Percentiles rank a stretch among this genome's conserved stretches.
Evolutionary conservation across 2,113 vertebrate genomes (phyloP).

Genomic region (Limanda limanda): DNA sequence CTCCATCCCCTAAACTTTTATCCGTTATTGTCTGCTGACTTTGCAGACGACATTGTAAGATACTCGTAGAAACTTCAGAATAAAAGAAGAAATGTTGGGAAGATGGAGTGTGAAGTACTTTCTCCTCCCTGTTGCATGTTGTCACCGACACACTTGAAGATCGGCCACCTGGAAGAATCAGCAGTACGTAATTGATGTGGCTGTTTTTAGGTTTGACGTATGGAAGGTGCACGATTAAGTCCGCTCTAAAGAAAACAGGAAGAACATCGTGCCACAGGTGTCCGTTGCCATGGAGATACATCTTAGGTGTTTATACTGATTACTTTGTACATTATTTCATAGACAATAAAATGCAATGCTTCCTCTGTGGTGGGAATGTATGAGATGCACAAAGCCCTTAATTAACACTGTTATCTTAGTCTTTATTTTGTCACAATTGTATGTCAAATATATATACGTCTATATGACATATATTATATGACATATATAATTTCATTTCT

Average conservation of each 20-base stretch:
- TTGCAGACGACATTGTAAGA: not conserved
- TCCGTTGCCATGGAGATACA: conserved; percentile 63
- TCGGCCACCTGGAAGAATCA: conserved; percentile 51
- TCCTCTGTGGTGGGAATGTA: not conserved
- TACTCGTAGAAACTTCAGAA: no score
- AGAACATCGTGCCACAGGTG: conserved; percentile 21
- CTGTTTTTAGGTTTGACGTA: conserved; percentile 31
- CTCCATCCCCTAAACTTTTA: conserved; percentile 1
- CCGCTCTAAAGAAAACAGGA: conserved; percentile 7
- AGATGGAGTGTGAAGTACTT: no score
- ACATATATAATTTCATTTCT: conserved; percentile 86
- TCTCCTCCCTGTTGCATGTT: not conserved
- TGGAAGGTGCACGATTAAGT: conserved; percentile 64
- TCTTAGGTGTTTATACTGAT: not conserved
- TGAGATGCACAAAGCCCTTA: conserved; percentile 39
- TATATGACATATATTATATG: conserved; percentile 86
- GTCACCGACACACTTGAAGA: conserved; percentile 40
- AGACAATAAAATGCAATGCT: not conserved
- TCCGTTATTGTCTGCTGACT: not conserved
- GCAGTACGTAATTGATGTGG: conserved; percentile 56
- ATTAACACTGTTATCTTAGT: conserved; percentile 81
- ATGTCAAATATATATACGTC: conserved; percentile 86
- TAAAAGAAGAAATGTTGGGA: not conserved
- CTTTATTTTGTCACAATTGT: conserved; percentile 86
- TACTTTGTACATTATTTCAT: not conserved